phyloP scores from a whole-genome alignment of 2,888 invertebrate genomes.

The Drosophila falleni region DNA sequence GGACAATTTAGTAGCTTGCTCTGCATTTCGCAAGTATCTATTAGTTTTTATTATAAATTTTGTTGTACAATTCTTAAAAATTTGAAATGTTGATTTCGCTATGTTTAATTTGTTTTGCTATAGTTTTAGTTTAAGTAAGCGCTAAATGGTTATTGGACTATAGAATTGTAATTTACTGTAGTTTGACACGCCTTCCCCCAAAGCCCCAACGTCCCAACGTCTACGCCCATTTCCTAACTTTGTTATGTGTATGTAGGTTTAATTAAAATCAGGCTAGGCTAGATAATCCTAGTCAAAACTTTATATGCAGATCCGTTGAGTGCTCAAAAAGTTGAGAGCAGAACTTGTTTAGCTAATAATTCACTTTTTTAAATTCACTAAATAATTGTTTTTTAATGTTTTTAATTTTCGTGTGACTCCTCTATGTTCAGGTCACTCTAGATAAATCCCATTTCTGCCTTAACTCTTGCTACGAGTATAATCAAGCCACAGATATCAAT shows the following conservation, averaged over 20 bases:
- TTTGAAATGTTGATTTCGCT: slow-evolving; percentile 67
- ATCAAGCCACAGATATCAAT: slow-evolving; percentile 47
- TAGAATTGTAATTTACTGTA: slow-evolving; percentile 42
- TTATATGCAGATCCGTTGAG: slow-evolving; percentile 8
- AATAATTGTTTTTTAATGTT: background rate
- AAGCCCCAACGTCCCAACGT: background rate
- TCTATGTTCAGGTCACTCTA: background rate
- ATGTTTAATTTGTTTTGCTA: slow-evolving; percentile 54
- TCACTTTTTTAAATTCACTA: background rate
- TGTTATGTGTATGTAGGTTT: slow-evolving; percentile 52
- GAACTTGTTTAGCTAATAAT: slow-evolving; percentile 14
- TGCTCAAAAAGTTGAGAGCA: slow-evolving; percentile 12
- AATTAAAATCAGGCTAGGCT: slow-evolving; percentile 50
- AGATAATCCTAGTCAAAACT: slow-evolving; percentile 56
- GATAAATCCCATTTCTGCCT: slow-evolving; percentile 26
- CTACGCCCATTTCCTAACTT: background rate
- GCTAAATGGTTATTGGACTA: slow-evolving; percentile 73
- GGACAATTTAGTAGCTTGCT: slow-evolving; percentile 6
- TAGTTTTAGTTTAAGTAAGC: slow-evolving; percentile 58
- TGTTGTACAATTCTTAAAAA: slow-evolving; percentile 57
- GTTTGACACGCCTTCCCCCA: slow-evolving; percentile 13
- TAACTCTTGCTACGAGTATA: slow-evolving; percentile 22
- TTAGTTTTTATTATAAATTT: slow-evolving; percentile 50
- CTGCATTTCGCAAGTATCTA: slow-evolving; percentile 7
- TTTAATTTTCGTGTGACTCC: too few relatives aligned